Base-by-base conservation (phyloP, 2,797 vertebrate genomes). In the Darevskia mixta region DNA sequence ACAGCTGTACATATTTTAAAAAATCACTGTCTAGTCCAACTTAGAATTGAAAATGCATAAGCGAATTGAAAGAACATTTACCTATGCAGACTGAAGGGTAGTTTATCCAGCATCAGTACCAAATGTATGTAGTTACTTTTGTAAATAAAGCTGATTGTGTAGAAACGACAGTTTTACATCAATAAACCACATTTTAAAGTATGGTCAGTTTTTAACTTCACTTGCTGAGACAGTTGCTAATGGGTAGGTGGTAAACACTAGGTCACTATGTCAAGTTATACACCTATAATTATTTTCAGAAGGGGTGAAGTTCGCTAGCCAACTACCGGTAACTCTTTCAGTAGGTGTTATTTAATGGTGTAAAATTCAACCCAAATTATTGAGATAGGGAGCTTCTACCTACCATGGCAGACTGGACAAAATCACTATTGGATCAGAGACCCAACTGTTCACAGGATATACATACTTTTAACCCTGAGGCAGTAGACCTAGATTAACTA, bases 81-180 rank as follows among this genome's bases (percentile, higher is more conserved):
- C 11, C 7, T 38, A 86, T 71, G 75, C 9, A 75, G 15, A 55
- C 82, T 86, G 80, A 85, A 29, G 41, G 1, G 38, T 87, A 88
- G 81, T 67, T 55, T 38, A 10, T 91, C 69, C 95, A 91, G 79
- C 64, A 38, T 92, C 79, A 90, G 87, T 86, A 92, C 64, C 67
- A 81, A 92, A 1, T 92, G 87, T 93, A 90, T 94, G 90, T 93
- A 91, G 88, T 88, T 93, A 69, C 78, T 95, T 66, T 69, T 97
- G 95, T 96, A 97, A 96, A 93, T 96, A 96, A 96, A 97, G 87
- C 32, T 92, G 84, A 85, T 89, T 88, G 73, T 86, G 81, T 93
- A 67, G 84, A 85, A 85, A 66, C 18, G 76, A 66, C 73, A 92
- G 80, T 89, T 92, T 90, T 87, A 79, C 66, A 91, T 93, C 87